phyloP scores from a whole-genome alignment of 2,797 vertebrate genomes.

The Myotis findleyi region DNA sequence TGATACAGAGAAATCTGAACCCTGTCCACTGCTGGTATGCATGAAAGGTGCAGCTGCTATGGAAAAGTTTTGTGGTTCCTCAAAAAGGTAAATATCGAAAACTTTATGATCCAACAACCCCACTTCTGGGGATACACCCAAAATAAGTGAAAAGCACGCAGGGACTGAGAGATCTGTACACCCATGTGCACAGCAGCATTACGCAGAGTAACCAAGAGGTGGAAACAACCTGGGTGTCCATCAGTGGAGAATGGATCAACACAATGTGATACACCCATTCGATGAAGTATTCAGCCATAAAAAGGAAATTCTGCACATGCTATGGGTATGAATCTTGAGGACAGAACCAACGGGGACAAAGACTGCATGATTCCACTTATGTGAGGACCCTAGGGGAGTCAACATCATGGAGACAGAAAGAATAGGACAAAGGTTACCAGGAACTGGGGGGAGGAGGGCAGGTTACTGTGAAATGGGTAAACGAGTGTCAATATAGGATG shows the following conservation, averaged over 20 bases:
- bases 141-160: background rate
- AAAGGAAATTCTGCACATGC: background rate
- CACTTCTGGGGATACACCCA: background rate
- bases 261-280: background rate
- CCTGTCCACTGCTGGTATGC: background rate
- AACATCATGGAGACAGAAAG: background rate
- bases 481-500: too few species aligned
- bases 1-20: background rate
- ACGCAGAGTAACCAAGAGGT: background rate
- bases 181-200: background rate
- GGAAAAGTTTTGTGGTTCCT: background rate
- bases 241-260: background rate
- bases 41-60: background rate
- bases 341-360: background rate
- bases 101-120: background rate
- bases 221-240: background rate
- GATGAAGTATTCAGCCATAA: background rate
- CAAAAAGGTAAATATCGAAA: background rate
- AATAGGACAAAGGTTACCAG: background rate
- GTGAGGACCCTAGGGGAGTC: background rate
- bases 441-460: background rate
- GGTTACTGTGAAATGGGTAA: background rate
- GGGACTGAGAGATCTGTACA: background rate
- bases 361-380: fast-evolving
- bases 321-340: background rate